phyloP scores from a whole-genome alignment of 2,888 invertebrate genomes.

The Sabellastarte sp. region DNA sequence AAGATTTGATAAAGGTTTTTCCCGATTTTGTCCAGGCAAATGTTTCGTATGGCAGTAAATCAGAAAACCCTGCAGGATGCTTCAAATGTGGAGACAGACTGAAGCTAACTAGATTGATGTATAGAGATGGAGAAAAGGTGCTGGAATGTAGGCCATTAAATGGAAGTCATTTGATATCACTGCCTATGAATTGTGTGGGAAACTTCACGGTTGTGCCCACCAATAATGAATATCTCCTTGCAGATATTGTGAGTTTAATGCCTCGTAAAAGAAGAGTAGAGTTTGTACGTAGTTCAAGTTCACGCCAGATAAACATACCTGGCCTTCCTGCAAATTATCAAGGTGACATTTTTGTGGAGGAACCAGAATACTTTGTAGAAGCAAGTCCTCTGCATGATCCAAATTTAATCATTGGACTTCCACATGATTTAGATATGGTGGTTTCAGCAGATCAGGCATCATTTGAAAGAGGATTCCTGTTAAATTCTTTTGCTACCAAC shows the following conservation, averaged over 20 bases:
- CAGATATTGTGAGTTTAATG: conserved; percentile 23
- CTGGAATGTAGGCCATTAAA: conserved; percentile 18
- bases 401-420: conserved; percentile 22
- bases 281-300: neutral
- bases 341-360: conserved; percentile 21
- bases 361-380: conserved; percentile 23
- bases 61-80: neutral
- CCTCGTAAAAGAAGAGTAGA: conserved; percentile 15
- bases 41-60: conserved; percentile 8
- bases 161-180: conserved; percentile 12
- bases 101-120: conserved; percentile 20
- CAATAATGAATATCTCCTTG: conserved; percentile 23
- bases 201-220: conserved; percentile 24
- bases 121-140: conserved; percentile 13
- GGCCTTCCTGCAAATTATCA: conserved; percentile 22
- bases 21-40: conserved; percentile 25
- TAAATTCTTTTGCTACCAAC: conserved; percentile 24
- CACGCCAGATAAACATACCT: conserved; percentile 11
- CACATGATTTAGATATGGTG: conserved; percentile 15
- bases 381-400: conserved; percentile 18
- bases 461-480: conserved; percentile 16
- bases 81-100: conserved; percentile 18
- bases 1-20: conserved; percentile 23
- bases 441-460: conserved; percentile 15
- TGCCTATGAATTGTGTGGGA: conserved; percentile 21